Evolutionary conservation across 2,113 vertebrate species (phyloP).

Genomic region (Fulmarus glacialis): DNA sequence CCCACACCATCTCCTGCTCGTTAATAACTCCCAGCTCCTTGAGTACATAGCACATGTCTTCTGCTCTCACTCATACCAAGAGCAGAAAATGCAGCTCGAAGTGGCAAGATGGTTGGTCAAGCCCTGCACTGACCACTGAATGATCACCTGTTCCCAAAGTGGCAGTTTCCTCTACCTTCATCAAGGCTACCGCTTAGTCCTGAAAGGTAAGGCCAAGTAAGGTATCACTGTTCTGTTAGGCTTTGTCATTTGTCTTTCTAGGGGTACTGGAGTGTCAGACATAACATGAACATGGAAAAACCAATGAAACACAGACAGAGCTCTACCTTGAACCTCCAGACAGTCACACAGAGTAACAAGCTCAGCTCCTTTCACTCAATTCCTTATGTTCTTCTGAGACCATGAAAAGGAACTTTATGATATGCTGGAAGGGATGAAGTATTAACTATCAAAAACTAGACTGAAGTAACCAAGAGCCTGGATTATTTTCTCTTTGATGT

Average conservation of each 20-base stretch:
- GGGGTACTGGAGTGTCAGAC: neutral
- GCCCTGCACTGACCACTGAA: neutral
- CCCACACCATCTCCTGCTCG: neutral
- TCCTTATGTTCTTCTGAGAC: neutral
- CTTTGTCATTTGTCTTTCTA: neutral
- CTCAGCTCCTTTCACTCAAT: constrained; percentile 8
- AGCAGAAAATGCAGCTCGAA: neutral
- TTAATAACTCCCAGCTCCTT: neutral
- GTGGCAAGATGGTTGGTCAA: neutral
- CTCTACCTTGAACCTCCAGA: neutral
- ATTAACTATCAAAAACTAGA: constrained; percentile 42
- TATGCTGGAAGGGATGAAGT: constrained; percentile 35
- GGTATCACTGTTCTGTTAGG: neutral
- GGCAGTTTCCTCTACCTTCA: neutral
- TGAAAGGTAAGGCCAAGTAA: neutral
- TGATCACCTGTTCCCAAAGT: neutral
- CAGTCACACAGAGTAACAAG: neutral
- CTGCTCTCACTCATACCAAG: neutral
- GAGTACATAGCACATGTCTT: fast-evolving
- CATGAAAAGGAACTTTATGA: constrained; percentile 34
- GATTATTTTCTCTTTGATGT: constrained; percentile 34
- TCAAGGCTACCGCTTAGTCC: neutral
- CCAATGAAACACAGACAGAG: neutral
- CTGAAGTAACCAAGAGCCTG: constrained; percentile 13
- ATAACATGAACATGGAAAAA: neutral